Evolutionary conservation across 37 sponge, comb jelly and placozoan genomes (phyloP).

Genomic region (Amphimedon queenslandica): DNA sequence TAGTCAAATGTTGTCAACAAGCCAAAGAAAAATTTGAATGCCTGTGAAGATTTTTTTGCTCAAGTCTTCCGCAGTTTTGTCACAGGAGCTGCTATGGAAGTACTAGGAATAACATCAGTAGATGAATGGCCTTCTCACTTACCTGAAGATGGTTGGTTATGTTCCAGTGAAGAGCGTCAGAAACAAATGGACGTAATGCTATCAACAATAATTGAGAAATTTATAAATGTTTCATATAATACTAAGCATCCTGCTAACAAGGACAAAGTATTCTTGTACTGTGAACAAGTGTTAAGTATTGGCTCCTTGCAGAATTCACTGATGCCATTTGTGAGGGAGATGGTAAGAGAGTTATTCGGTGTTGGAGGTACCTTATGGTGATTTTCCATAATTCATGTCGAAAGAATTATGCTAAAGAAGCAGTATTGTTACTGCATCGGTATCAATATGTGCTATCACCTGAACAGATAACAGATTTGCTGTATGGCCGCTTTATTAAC

Average conservation of each 20-base stretch:
- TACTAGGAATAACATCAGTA: conserved; percentile 12
- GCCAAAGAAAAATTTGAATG: conserved; percentile 17
- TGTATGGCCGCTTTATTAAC: conserved; percentile 10
- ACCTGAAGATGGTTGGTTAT: neutral
- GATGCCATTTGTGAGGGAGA: conserved; percentile 4
- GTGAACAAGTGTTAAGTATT: conserved; percentile 14
- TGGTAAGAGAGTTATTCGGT: neutral
- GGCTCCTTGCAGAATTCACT: conserved; percentile 2
- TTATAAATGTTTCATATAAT: neutral
- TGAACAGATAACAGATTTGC: neutral
- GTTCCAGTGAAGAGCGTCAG: neutral
- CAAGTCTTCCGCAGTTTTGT: conserved; percentile 26
- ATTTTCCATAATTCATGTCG: conserved; percentile 11
- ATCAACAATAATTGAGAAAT: neutral
- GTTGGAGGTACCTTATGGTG: neutral
- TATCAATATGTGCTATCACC: neutral
- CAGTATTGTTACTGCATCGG: neutral
- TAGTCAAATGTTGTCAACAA: conserved; percentile 17
- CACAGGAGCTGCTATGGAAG: conserved; percentile 40
- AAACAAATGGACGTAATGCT: neutral
- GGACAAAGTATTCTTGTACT: conserved; percentile 15
- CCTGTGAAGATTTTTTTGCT: conserved; percentile 34
- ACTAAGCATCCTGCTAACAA: neutral
- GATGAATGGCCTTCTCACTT: neutral
- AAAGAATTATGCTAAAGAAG: conserved; percentile 6